These are phyloP conservation scores for Gastracanthus pulcherrimus DNA, from an alignment of 2,888 invertebrate species.

Conservation along the genomic window DNA sequence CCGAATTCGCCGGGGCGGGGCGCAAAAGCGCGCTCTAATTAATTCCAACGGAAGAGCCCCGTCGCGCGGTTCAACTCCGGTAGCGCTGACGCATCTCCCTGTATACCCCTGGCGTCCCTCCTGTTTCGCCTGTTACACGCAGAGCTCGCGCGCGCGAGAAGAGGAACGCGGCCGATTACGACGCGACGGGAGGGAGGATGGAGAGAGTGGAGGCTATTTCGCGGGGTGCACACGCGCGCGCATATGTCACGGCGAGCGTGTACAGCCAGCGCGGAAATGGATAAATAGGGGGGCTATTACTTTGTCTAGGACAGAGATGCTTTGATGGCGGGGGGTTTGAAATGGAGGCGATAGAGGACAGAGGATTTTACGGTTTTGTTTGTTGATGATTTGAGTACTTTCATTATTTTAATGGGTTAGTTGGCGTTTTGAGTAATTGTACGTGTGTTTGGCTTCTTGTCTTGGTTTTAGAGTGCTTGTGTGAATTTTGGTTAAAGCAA, in stretches of 20 bases:
- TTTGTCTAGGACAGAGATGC: no score
- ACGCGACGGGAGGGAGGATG: neutral
- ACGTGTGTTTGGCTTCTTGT: no score
- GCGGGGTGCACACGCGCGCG: constrained; percentile 31
- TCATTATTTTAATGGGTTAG: no score
- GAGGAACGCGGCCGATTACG: constrained; percentile 38
- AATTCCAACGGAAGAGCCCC: constrained; percentile 39
- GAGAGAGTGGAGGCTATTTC: neutral
- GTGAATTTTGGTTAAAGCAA: no score
- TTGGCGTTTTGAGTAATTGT: no score
- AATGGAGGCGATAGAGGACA: no score
- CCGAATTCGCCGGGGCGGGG: neutral
- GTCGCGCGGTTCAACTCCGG: constrained; percentile 12
- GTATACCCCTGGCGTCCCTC: no score
- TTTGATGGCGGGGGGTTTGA: no score
- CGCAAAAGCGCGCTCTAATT: constrained; percentile 43
- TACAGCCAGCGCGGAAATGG: constrained; percentile 5
- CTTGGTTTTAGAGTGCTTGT: no score
- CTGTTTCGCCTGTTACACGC: constrained; percentile 41
- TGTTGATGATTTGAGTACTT: no score
- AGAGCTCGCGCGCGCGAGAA: neutral
- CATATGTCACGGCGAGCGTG: constrained; percentile 61
- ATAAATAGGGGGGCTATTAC: constrained; percentile 24
- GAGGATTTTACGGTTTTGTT: no score
- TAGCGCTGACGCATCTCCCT: constrained; percentile 34